Evolutionary conservation across 64 coral and sea anemone species (phyloP).

Genomic region (Actinia tenebrosa): DNA sequence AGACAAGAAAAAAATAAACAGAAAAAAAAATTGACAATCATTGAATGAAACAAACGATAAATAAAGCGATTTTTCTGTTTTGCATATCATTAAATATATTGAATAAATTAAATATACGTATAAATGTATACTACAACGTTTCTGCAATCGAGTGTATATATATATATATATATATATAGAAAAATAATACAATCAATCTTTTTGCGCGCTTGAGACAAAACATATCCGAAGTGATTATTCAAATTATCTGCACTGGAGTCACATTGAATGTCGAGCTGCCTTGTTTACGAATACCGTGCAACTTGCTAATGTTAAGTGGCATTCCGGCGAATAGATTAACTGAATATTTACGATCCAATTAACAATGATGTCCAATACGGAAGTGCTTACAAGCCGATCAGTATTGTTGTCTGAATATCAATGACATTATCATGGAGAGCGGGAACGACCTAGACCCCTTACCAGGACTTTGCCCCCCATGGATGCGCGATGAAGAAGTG

Average conservation of each 20-base stretch:
- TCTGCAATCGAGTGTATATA: too few species aligned
- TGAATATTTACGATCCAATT: slow-evolving; percentile 20
- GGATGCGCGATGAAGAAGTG: neutral
- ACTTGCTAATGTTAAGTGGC: neutral
- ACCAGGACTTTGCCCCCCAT: neutral
- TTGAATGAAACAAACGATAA: too few species aligned
- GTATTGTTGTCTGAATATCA: slow-evolving; percentile 2
- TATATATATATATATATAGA: too few species aligned
- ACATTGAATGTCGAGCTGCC: neutral
- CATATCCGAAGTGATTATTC: too few species aligned
- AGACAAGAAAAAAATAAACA: too few species aligned
- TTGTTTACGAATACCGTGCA: neutral
- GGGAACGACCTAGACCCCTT: neutral
- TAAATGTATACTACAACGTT: too few species aligned
- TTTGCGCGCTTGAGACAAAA: too few species aligned
- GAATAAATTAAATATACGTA: too few species aligned
- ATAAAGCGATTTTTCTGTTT: too few species aligned
- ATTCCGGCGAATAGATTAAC: neutral
- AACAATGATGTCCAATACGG: neutral
- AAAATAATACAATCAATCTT: too few species aligned
- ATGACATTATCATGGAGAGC: neutral
- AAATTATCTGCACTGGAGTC: neutral
- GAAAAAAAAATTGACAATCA: too few species aligned
- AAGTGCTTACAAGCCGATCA: slow-evolving; percentile 10
- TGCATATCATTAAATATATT: too few species aligned